Evolutionary conservation across 2,888 invertebrate species (phyloP).

Genomic region (Pheosia gnoma): DNA sequence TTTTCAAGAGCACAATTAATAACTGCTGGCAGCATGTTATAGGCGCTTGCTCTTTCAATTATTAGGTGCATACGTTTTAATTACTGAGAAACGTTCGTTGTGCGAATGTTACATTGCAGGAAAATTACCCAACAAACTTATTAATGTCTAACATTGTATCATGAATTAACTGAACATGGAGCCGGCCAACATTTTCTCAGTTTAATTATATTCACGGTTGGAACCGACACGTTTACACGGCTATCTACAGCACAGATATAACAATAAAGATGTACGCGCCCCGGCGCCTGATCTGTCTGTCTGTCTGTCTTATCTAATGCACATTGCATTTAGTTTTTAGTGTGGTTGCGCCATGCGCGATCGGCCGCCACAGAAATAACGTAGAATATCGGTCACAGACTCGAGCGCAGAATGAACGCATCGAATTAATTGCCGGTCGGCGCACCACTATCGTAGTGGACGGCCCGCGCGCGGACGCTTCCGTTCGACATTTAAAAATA

Average conservation of each 20-base stretch:
- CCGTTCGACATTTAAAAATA: conserved; percentile 55
- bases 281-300: conserved; percentile 49
- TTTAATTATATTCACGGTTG: conserved; percentile 2
- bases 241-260: conserved; percentile 24
- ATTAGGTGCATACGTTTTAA: no score
- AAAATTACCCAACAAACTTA: no score
- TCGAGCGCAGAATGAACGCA: conserved; percentile 68
- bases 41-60: no score
- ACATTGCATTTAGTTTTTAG: conserved; percentile 78
- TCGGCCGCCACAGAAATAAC: conserved; percentile 78
- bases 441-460: conserved; percentile 71
- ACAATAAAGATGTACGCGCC: conserved; percentile 34
- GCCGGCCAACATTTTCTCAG: no score
- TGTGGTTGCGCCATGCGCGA: conserved; percentile 75
- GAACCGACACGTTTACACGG: neutral
- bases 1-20: no score
- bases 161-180: no score
- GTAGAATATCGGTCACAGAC: conserved; percentile 82
- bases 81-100: no score
- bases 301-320: conserved; percentile 69
- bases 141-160: no score
- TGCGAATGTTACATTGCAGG: no score
- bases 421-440: conserved; percentile 74
- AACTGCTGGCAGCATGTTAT: no score
- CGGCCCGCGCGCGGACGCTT: conserved; percentile 76